phyloP scores from a whole-genome alignment of 2,888 invertebrate species.

The Trachelus troglodyta region DNA sequence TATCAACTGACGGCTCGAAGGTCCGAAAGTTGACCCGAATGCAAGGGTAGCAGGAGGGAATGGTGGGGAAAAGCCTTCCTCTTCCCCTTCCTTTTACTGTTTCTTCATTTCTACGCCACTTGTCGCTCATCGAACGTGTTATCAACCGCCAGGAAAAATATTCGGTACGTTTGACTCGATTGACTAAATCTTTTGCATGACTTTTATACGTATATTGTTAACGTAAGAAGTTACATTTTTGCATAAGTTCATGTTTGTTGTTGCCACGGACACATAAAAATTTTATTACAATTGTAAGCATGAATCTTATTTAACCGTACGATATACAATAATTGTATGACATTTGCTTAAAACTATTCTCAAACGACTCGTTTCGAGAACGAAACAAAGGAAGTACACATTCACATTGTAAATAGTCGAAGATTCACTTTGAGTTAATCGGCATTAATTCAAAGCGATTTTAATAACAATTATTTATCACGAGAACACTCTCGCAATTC shows the following conservation, averaged over 20 bases:
- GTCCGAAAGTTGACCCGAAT: neutral
- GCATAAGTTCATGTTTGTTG: neutral
- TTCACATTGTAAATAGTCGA: neutral
- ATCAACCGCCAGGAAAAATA: neutral
- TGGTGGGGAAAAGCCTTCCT: neutral
- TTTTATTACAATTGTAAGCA: neutral
- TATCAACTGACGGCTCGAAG: neutral
- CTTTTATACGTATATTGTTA: neutral
- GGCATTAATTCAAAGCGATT: neutral
- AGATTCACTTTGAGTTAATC: neutral
- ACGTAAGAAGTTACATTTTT: neutral
- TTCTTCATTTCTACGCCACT: too few species aligned
- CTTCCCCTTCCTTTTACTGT: neutral
- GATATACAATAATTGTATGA: neutral
- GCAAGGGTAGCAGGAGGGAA: neutral
- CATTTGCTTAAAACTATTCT: neutral
- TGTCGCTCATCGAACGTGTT: neutral
- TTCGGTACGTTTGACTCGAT: neutral
- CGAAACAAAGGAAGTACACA: neutral
- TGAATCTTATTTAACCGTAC: neutral
- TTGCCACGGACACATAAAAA: neutral
- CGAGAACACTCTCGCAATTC: neutral
- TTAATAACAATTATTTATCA: neutral
- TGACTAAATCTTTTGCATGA: neutral
- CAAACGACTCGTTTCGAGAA: neutral